These are phyloP conservation scores for Pyrocoelia pectoralis DNA, from an alignment of 2,888 invertebrate genomes.

Conservation along the genomic window DNA sequence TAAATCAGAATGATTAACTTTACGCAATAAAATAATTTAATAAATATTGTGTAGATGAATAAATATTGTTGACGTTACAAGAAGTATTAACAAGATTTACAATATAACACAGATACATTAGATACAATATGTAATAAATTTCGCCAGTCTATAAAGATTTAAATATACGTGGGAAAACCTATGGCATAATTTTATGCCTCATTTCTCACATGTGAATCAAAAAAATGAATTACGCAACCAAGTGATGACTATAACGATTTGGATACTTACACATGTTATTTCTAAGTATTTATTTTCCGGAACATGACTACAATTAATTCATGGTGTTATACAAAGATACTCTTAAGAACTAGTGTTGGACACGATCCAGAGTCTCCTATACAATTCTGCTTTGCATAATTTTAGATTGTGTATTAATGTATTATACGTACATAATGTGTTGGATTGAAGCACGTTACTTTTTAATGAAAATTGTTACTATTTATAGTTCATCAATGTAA, in stretches of 20 bases:
- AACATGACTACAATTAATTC: constrained; percentile 9
- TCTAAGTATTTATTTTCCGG: constrained; percentile 11
- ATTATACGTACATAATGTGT: not conserved
- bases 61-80: not conserved
- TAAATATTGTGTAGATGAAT: constrained; percentile 13
- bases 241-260: constrained; percentile 8
- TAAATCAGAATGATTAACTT: not conserved
- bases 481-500: no score
- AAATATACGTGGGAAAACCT: constrained; percentile 5
- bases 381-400: not conserved
- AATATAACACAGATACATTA: constrained; percentile 3
- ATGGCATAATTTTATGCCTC: constrained; percentile 7
- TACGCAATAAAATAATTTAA: not conserved
- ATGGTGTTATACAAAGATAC: constrained; percentile 10
- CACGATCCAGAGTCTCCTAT: not conserved
- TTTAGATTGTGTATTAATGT: not conserved
- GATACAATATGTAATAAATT: constrained; percentile 10
- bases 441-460: not conserved
- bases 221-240: constrained; percentile 8
- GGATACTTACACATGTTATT: constrained; percentile 11
- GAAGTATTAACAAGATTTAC: constrained; percentile 1
- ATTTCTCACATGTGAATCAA: constrained; percentile 5
- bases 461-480: not conserved
- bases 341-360: constrained; percentile 6
- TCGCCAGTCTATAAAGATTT: not conserved